These are phyloP conservation scores for Macropodus opercularis DNA, from an alignment of 2,797 vertebrate genomes.

Conservation along the genomic window DNA sequence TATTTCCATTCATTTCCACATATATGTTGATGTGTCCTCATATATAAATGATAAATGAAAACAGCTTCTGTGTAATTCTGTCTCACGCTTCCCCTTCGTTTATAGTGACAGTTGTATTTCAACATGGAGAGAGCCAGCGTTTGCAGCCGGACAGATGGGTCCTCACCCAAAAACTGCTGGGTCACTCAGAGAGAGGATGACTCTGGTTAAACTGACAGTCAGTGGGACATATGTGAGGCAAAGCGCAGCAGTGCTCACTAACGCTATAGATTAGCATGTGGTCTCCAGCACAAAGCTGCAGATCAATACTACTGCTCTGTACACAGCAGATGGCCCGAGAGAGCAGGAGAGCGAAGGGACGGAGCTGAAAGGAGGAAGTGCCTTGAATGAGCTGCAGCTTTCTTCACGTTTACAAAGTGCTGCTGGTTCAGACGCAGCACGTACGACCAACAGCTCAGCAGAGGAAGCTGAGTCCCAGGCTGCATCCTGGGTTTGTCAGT, in stretches of 20 bases:
- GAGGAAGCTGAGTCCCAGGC: neutral
- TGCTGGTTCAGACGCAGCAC: neutral
- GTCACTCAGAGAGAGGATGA: slow-evolving; percentile 65
- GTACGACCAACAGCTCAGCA: neutral
- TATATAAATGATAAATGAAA: too few species aligned
- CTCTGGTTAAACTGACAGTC: slow-evolving; percentile 50
- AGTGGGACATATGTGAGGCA: slow-evolving; percentile 81
- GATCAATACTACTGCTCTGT: slow-evolving; percentile 85
- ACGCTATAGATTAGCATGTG: slow-evolving; percentile 88
- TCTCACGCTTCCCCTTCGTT: too few species aligned
- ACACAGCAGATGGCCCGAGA: slow-evolving; percentile 85
- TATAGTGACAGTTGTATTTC: too few species aligned
- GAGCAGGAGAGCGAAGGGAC: slow-evolving; percentile 42
- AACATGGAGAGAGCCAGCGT: too few species aligned
- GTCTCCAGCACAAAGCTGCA: slow-evolving; percentile 86
- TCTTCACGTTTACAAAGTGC: slow-evolving; percentile 27
- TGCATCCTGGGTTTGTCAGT: neutral
- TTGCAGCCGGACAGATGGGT: slow-evolving; percentile 68
- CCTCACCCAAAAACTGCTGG: slow-evolving; percentile 70
- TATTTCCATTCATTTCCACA: too few species aligned
- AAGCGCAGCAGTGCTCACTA: slow-evolving; percentile 79
- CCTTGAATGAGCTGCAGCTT: slow-evolving; percentile 42
- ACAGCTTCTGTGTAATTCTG: too few species aligned
- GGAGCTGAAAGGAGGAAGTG: slow-evolving; percentile 7
- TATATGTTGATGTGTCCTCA: too few species aligned